Base-by-base conservation (phyloP, 2,888 invertebrate species). In the Colostygia pectinataria region DNA sequence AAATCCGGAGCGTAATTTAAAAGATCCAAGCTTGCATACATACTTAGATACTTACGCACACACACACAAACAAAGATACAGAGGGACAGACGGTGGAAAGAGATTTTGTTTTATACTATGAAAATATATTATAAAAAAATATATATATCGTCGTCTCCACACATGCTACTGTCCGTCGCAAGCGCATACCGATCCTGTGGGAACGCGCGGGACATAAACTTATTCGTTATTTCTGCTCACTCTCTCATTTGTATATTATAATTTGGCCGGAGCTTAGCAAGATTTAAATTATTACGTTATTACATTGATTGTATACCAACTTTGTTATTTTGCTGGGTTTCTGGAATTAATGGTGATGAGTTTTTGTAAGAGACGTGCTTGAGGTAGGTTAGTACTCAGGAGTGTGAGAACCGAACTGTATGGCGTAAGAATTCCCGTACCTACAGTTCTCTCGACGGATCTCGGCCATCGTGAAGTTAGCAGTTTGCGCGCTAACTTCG, bases 201-300 rank as follows among this genome's bases (percentile, higher is more conserved):
- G 89, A 90, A 90, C 87, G 82, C 71, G 71, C 83, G 73, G 76
- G 83, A 87, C 87, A 83, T 88, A 88, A 90, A 89, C 87, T 80
- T 86, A 87, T 87, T 84, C 77, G 86, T 86, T 88, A 85, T 88
- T 86, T 89, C 85, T 88, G 87, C 87, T 86, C 81, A 83, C 79
- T 83, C 80, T 75, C 83, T 89, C 87, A 87, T 87, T 89, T 86
- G 83, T 89, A 83, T 89, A 87, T 88, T 89, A 85, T 89, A 88
- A 88, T 89, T 89, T 84, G 83, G 79, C 71, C 62, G 71, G 64
- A 71, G 71, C 68, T 70, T 67, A 65, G 65, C 65, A 61, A 63
- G 59, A 48, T 61, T 68, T 79, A 77, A 79, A 81, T 81, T 79
- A 71, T 74, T 75, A 72, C 64, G 65, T 71, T 65, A 72, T 73